Evolutionary conservation across 1,140 invertebrate genomes (phyloP).

Genomic region (Calliopsis andreniformis): DNA sequence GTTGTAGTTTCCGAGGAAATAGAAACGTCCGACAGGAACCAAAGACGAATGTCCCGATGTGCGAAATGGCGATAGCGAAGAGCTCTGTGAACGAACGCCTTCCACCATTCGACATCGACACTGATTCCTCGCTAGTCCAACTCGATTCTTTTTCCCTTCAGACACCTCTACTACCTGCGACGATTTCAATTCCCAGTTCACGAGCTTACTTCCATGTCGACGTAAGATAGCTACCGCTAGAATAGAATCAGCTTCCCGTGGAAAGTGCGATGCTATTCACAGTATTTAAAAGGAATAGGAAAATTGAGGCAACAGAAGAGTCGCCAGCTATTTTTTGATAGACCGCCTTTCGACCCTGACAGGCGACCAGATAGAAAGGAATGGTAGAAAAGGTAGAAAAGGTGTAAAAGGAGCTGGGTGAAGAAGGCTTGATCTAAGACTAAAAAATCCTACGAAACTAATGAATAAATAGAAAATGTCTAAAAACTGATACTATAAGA

Average conservation of each 20-base stretch:
- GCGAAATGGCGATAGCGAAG: slow-evolving; percentile 8
- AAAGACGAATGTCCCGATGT: slow-evolving; percentile 26
- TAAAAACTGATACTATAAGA: too few relatives aligned
- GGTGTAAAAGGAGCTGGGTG: too few relatives aligned
- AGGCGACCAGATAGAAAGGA: too few relatives aligned
- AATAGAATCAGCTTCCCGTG: slow-evolving; percentile 19
- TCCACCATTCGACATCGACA: slow-evolving; percentile 21
- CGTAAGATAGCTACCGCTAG: background rate
- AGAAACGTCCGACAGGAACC: slow-evolving; percentile 10
- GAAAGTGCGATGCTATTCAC: background rate
- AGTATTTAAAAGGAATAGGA: background rate
- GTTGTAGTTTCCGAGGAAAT: background rate
- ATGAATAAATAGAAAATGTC: too few relatives aligned
- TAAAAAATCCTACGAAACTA: too few relatives aligned
- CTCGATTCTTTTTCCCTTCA: slow-evolving; percentile 41
- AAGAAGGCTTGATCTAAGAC: too few relatives aligned
- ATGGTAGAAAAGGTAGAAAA: too few relatives aligned
- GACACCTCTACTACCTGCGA: slow-evolving; percentile 6
- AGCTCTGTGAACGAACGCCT: background rate
- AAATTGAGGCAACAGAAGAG: too few relatives aligned
- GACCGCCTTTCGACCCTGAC: background rate
- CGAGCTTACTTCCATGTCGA: slow-evolving; percentile 35
- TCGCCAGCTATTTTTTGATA: background rate
- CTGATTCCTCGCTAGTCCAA: slow-evolving; percentile 25
- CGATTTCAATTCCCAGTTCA: slow-evolving; percentile 50